Percentiles rank a stretch among this genome's conserved stretches.
These are phyloP conservation scores for Scolopax mira DNA, from an alignment of 2,113 vertebrate genomes.

Conservation along the genomic window DNA sequence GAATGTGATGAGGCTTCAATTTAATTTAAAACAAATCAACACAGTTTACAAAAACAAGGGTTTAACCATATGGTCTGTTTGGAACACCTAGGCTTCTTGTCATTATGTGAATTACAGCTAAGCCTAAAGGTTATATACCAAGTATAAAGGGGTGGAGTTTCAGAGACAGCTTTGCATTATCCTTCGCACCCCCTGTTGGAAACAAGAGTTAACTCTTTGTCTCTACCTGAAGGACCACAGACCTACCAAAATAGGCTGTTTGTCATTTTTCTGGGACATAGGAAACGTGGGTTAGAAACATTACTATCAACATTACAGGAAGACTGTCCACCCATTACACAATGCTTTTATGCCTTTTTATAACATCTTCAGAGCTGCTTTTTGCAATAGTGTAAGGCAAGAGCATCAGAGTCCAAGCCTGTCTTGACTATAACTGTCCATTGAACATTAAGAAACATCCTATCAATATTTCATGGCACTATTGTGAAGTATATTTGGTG, in stretches of 20 bases:
- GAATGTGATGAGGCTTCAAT: neutral
- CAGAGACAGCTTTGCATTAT: neutral
- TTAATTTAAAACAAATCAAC: neutral
- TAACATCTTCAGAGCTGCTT: neutral
- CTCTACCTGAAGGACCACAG: neutral
- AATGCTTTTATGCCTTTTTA: neutral
- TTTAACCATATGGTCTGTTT: neutral
- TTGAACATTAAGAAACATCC: neutral
- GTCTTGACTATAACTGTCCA: neutral
- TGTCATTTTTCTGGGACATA: neutral
- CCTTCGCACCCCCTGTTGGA: neutral
- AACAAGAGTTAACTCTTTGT: neutral
- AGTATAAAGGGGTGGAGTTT: neutral
- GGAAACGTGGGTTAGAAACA: neutral
- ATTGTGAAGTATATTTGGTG: neutral
- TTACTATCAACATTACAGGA: neutral
- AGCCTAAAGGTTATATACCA: neutral
- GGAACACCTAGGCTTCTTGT: neutral
- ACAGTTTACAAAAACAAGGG: neutral
- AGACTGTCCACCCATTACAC: neutral
- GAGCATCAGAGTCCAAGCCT: neutral
- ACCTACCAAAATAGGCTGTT: rapidly evolving
- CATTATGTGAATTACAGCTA: neutral
- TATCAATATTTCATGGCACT: neutral
- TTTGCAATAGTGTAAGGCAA: neutral